Conservation (phyloP, 2,113 vertebrate genomes). For the Podiceps cristatus region DNA sequence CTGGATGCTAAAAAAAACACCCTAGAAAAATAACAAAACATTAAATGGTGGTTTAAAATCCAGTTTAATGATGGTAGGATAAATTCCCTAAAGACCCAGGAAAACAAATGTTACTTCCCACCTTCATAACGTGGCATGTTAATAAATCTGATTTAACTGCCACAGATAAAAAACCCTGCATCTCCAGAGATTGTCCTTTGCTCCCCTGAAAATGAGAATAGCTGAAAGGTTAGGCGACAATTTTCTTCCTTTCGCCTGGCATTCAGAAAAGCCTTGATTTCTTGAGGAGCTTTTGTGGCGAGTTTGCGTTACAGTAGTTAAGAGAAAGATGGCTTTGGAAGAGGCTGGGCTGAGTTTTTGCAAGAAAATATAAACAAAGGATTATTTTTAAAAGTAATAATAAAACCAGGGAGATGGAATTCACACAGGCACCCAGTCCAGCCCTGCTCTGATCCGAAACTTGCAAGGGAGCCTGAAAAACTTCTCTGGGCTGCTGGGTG, state of each 20-base stretch:
- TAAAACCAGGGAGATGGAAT: neutral
- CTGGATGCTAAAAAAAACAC: constrained; percentile 51
- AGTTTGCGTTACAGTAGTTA: constrained; percentile 51
- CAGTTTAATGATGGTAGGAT: constrained; percentile 40
- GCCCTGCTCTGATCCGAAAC: neutral
- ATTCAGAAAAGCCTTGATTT: constrained; percentile 56
- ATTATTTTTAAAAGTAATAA: neutral
- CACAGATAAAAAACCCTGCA: neutral
- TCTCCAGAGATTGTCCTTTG: constrained; percentile 44
- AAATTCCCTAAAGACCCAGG: constrained; percentile 36
- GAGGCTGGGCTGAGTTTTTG: constrained; percentile 25
- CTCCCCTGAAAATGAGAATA: constrained; percentile 40
- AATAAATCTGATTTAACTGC: constrained; percentile 59
- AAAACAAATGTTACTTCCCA: constrained; percentile 63
- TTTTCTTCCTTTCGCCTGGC: constrained; percentile 14
- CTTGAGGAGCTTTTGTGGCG: constrained; percentile 41
- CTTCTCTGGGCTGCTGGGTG: neutral
- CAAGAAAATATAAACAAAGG: constrained; percentile 38
- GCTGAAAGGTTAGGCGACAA: constrained; percentile 38
- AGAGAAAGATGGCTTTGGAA: constrained; percentile 43
- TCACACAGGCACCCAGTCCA: neutral
- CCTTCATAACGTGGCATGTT: constrained; percentile 20
- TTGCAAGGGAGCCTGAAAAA: neutral
- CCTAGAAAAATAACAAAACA: constrained; percentile 39
- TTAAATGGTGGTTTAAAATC: constrained; percentile 55